Base-by-base conservation (phyloP, 2,888 invertebrate genomes). In the Lasioglossum vierecki region DNA sequence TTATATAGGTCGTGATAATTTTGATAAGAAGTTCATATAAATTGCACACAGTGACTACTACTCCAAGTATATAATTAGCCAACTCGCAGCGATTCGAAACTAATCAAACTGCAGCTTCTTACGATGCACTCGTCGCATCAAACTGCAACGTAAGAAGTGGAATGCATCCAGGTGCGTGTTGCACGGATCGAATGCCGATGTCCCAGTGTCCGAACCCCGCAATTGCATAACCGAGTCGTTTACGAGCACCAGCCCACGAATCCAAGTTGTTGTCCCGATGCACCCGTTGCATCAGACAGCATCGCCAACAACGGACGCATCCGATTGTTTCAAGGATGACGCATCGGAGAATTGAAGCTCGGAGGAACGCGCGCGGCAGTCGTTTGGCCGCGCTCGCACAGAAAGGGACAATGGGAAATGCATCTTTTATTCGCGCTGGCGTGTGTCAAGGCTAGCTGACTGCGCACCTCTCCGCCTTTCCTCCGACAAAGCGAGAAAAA, bases 391-490 rank as follows among this genome's bases (percentile, higher is more conserved):
- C 35, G 60, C 15, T 53, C 22, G 22, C 5, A 46, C 46, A 22
- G 63, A 76, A 63, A 26, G 60, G 71, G 41, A 86, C 85, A 82
- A 82, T 80, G 80, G 75, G 30, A 41, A 80, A 85, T 71, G 78
- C 80, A 78, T 80, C 82, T 86, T 86, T 86, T 86, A 86, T 86
- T 77, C 75, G 78, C 74, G 76, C 53, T 49, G 26, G 39, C 77
- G 71, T 30, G 72, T 82, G 86, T 85, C 85, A 82, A 85, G 86
- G 82, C 82, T 80, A 76, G 30, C 26, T 18, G 57, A 8, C 41
- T 70, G n/a, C 22, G 18, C n/a, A 18, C 44, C 35, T 49, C 60
- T 80, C 22, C 41, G 35, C 35, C 39, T n/a, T 49, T 26, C 70
- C 41, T 49, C 22, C 66, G 57, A 71, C 79, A 72, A 75, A 82